Evolutionary conservation across 2,113 vertebrate genomes (phyloP), one percentile per base, ranked within the genome.

Genomic region (Alligator mississippiensis): DNA sequence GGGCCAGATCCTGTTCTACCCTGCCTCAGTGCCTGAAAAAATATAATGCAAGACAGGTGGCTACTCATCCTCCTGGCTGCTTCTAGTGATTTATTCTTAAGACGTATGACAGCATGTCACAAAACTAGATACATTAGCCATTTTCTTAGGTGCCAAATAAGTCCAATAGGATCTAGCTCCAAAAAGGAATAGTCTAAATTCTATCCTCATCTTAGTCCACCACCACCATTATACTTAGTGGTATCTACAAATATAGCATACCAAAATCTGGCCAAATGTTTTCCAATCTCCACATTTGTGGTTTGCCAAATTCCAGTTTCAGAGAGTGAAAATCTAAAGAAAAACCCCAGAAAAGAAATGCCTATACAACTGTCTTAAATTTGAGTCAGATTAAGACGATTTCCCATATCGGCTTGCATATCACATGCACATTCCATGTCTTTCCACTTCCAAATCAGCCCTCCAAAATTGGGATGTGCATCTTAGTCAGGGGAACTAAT

Each of bases 241-340:
- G n/a, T 85, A 92, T 19, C 34, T 78, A 60, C 30, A 84, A 54
- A 11, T 47, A 38, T 66, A 82, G 75, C 77, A 34, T 66, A 87
- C 21, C 18, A 88, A 90, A 76, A 80, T 47, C 27, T 93, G 61
- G 84, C 93, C 38, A 38, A 38, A 38, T 94, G 90, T 70, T 80
- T 89, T 64, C 34, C 89, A 94, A 59, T 92, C 55, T 16, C 9
- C 70, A 94, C 75, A 94, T 93, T 92, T 63, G 82, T 62, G 59
- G 66, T 92, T 94, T 93, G 93, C 80, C 85, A 95, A 25, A 54
- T 93, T 96, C 88, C 59, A 92, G 11, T 86, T 95, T 95, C 89
- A 94, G 92, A 92, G 85, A 89, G 18, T n/a, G 59, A 86, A 94
- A 96, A 93, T 85, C 2, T 93, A 93, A 94, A 94, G 62, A 85